Percentiles rank a stretch among this genome's conserved stretches.
phyloP scores from a whole-genome alignment of 2,888 invertebrate genomes.

The Caenorhabditis drosophilae region DNA sequence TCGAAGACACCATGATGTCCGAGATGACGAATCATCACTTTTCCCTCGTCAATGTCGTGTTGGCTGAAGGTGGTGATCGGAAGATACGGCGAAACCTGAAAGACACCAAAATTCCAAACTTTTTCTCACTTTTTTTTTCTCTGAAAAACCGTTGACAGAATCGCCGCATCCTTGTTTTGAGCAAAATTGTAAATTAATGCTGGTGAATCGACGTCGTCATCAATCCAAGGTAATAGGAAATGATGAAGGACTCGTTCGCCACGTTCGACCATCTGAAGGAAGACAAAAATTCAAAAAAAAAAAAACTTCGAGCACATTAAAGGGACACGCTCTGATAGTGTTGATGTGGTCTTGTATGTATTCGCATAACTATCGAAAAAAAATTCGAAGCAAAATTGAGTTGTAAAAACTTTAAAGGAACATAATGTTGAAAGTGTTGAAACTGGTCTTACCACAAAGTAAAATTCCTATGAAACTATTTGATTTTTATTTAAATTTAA shows the following conservation, averaged over 20 bases:
- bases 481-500: no score
- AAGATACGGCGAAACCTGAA: conserved; percentile 43
- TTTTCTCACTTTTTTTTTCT: neutral
- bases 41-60: conserved; percentile 44
- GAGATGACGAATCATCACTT: conserved; percentile 52
- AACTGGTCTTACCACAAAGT: no score
- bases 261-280: conserved; percentile 55
- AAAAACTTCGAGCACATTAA: neutral
- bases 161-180: conserved; percentile 47
- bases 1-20: conserved; percentile 42
- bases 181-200: conserved; percentile 53
- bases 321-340: neutral
- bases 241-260: conserved; percentile 60
- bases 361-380: no score
- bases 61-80: conserved; percentile 47
- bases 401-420: no score
- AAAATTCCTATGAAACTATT: no score
- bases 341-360: no score
- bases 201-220: conserved; percentile 54
- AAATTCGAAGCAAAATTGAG: no score
- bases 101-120: neutral
- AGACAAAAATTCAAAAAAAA: no score
- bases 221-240: conserved; percentile 58
- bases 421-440: no score
- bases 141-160: conserved; percentile 43